Conservation (phyloP, 23 tunicate species). For the Halocynthia aurantium region DNA sequence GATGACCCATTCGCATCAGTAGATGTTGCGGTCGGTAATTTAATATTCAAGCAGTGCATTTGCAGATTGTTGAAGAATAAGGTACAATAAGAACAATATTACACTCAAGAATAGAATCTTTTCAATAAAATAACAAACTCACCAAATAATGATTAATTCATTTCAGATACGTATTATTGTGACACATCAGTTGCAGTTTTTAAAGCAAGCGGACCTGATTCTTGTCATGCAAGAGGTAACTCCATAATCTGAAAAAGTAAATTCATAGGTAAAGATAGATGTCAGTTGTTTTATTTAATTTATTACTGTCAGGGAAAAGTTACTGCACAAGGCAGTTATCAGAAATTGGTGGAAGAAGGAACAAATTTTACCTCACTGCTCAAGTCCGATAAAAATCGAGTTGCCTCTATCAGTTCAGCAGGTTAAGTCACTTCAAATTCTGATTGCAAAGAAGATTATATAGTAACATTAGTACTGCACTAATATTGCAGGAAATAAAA, state of each 20-base stretch:
- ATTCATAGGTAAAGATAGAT: not conserved
- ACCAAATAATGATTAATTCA: not conserved
- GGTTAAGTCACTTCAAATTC: too few species aligned
- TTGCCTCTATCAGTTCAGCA: too few species aligned
- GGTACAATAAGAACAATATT: slow-evolving; percentile 12
- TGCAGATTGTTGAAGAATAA: slow-evolving; percentile 45
- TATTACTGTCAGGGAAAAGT: slow-evolving; percentile 21
- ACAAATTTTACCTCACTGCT: slow-evolving; percentile 43
- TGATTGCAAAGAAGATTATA: too few species aligned
- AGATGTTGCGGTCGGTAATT: slow-evolving; percentile 70
- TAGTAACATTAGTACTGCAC: too few species aligned
- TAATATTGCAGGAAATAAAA: too few species aligned
- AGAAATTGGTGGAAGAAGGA: slow-evolving; percentile 26
- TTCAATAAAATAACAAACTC: too few species aligned
- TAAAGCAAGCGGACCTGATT: slow-evolving; percentile 5
- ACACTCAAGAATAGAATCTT: too few species aligned
- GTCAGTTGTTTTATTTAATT: not conserved
- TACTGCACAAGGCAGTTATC: slow-evolving; percentile 34
- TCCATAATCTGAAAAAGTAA: not conserved
- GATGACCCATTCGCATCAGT: slow-evolving; percentile 95
- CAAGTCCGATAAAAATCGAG: too few species aligned
- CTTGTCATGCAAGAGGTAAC: slow-evolving; percentile 3
- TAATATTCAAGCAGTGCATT: slow-evolving; percentile 59
- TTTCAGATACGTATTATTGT: slow-evolving; percentile 6
- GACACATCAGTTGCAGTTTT: slow-evolving; percentile 19